Evolutionary conservation across 2,113 vertebrate species (phyloP), one percentile per base, ranked within the genome.

Genomic region (Amphiprion percula): DNA sequence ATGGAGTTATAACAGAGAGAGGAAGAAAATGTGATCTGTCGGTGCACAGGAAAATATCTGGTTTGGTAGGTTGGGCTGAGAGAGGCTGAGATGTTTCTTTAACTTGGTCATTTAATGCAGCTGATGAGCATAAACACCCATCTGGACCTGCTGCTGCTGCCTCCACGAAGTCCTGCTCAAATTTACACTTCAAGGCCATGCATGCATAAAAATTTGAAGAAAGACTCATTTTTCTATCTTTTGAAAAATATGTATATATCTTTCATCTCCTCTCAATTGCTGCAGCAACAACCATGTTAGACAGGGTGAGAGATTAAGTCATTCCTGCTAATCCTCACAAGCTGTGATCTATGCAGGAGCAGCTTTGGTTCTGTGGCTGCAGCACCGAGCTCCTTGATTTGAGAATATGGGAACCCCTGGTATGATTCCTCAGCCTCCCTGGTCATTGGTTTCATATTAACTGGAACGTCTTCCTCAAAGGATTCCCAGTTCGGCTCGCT

Each of bases 251-350:
- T 21, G 21, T 21, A 21, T 21, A 3, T 19, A 86, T 83, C 67
- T 77, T 80, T 86, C 71, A 90, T 88, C 77, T 82, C 41, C 19
- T 68, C 54, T 91, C 84, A 86, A 61, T 69, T 84, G 88, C 79
- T 85, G 78, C 82, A 77, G 66, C 77, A 76, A 78, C 41, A 44
- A 44, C 41, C 79, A 77, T 53, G 88, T 79, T 91, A 83, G 76
- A 85, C 86, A 78, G 83, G 71, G 82, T 66, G 77, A 88, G 82
- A 93, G 92, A 93, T 94, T 94, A 94, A 93, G 87, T 90, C 80
- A 89, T 88, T 88, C 62, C 82, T 85, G 85, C 75, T 94, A 93
- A 94, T 93, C 91, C 92, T 88, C 87, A 72, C 87, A 90, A 90
- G 86, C 86, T 91, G 89, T 83, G 90, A 89, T 91, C 83, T 88